A percentile compares a stretch with the other conserved stretches of the same genome.
phyloP scores from a whole-genome alignment of 2,113 vertebrate species.

The human (Homo sapiens) region DNA sequence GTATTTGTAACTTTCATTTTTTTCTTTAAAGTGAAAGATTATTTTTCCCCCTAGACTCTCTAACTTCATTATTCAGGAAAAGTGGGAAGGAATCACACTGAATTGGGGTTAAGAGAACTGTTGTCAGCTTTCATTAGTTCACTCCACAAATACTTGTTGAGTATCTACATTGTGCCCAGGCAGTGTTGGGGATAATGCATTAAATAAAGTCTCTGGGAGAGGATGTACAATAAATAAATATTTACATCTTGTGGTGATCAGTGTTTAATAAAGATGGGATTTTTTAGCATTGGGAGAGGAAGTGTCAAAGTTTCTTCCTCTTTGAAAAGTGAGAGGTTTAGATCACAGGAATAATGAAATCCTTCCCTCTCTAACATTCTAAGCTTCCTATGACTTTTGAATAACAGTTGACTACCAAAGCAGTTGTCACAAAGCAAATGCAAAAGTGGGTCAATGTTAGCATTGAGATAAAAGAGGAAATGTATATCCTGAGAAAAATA shows the following conservation, averaged over 20 bases:
- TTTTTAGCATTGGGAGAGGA: neutral
- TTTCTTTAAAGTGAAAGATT: neutral
- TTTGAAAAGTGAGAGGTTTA: neutral
- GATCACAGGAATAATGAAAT: neutral
- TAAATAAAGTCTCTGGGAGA: neutral
- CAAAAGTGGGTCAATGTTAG: neutral
- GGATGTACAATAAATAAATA: neutral
- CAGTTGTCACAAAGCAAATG: neutral
- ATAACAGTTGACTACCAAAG: neutral
- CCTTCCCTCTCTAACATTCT: neutral
- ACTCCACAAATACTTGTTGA: neutral
- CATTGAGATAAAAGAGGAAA: neutral
- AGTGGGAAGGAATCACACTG: neutral
- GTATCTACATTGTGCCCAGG: neutral
- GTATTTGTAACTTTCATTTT: constrained; percentile 21
- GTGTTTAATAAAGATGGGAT: neutral
- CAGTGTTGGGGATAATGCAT: neutral
- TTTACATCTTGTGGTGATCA: neutral
- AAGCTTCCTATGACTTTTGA: neutral
- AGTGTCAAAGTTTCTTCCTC: neutral
- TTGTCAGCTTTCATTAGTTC: neutral
- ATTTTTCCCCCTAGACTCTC: neutral
- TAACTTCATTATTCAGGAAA: neutral
- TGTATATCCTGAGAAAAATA: neutral
- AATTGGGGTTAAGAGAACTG: neutral